phyloP scores from a whole-genome alignment of 1,140 invertebrate species.

The Hycleus phaleratus region DNA sequence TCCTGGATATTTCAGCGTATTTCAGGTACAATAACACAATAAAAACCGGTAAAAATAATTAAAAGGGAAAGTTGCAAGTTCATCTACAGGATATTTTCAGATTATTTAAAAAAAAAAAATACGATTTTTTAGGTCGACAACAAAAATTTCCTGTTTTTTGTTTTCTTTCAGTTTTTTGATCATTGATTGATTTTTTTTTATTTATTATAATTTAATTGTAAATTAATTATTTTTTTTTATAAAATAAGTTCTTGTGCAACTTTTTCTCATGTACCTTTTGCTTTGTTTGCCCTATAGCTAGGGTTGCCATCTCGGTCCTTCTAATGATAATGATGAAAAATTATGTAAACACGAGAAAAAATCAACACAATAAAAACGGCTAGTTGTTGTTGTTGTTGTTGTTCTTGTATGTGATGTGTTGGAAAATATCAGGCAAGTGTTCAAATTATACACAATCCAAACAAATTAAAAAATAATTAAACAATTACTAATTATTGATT shows the following conservation, averaged over 20 bases:
- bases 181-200: background rate
- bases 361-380: too few species aligned
- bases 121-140: too few species aligned
- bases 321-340: conserved; percentile 17
- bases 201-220: conserved; percentile 5
- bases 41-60: background rate
- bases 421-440: conserved; percentile 14
- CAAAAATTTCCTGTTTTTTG: too few species aligned
- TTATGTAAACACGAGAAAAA: background rate
- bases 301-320: conserved; percentile 38
- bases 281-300: conserved; percentile 42
- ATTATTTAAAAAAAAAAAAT: background rate
- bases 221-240: background rate
- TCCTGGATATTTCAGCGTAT: too few species aligned
- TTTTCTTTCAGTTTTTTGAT: too few species aligned
- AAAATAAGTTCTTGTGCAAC: conserved; percentile 7
- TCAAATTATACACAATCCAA: conserved; percentile 4
- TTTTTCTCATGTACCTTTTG: conserved; percentile 31
- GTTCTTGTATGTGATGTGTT: conserved; percentile 12
- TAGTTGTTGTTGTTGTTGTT: too few species aligned
- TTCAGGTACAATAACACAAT: background rate
- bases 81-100: conserved; percentile 4
- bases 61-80: background rate
- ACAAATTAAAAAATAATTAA: background rate
- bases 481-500: background rate